These are phyloP conservation scores for Trichogramma dendrolimi DNA, from an alignment of 2,888 invertebrate species.

Conservation along the genomic window DNA sequence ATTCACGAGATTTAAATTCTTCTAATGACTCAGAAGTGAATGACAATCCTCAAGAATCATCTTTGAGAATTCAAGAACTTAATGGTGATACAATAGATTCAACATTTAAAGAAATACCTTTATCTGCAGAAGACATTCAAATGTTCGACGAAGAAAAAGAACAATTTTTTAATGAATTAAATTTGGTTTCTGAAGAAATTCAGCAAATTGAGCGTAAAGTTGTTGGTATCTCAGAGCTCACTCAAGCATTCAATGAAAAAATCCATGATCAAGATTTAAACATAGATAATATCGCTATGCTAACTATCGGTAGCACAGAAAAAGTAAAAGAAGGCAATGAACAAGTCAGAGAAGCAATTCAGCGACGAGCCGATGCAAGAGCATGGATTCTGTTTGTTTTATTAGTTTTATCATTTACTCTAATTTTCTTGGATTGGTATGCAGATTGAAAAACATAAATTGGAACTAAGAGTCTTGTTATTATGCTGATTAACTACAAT, in stretches of 20 bases:
- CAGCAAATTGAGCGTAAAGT: slow-evolving; percentile 88
- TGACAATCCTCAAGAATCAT: slow-evolving; percentile 34
- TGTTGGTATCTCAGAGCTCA: slow-evolving; percentile 89
- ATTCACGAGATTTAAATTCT: background rate
- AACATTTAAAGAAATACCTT: slow-evolving; percentile 44
- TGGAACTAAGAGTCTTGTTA: too few relatives aligned
- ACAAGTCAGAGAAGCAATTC: slow-evolving; percentile 94
- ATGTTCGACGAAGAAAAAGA: slow-evolving; percentile 91
- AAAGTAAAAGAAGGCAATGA: slow-evolving; percentile 96
- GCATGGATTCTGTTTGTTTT: slow-evolving; percentile 94
- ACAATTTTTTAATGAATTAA: slow-evolving; percentile 79
- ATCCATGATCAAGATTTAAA: slow-evolving; percentile 90
- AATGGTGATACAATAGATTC: slow-evolving; percentile 40
- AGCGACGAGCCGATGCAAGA: slow-evolving; percentile 90
- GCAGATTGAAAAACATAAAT: too few relatives aligned
- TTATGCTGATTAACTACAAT: too few relatives aligned
- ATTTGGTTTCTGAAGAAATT: slow-evolving; percentile 85
- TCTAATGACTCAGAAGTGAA: slow-evolving; percentile 35
- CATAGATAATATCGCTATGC: slow-evolving; percentile 83
- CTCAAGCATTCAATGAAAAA: slow-evolving; percentile 95
- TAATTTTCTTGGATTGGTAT: slow-evolving; percentile 98
- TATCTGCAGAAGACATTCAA: slow-evolving; percentile 84
- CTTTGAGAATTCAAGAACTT: slow-evolving; percentile 46
- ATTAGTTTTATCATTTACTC: slow-evolving; percentile 90
- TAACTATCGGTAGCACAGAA: slow-evolving; percentile 87